Conservation (phyloP, 2,797 vertebrate genomes). For the Babyrousa celebensis region DNA sequence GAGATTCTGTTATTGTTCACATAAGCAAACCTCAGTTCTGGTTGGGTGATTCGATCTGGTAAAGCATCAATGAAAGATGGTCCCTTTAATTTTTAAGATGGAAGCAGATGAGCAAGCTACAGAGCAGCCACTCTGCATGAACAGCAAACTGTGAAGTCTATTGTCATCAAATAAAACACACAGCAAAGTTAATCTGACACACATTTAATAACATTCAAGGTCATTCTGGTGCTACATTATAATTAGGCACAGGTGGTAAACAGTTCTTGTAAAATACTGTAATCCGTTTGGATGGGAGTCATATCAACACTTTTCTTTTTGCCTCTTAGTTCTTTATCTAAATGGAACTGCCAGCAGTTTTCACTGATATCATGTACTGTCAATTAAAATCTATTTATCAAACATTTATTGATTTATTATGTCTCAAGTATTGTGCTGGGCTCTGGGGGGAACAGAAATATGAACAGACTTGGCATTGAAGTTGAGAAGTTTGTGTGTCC, state of each 20-base stretch:
- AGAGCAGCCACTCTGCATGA: constrained; percentile 5
- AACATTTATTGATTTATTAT: constrained; percentile 36
- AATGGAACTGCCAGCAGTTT: constrained; percentile 52
- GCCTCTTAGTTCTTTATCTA: constrained; percentile 55
- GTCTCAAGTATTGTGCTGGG: not conserved
- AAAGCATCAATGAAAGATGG: not conserved
- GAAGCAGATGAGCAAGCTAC: constrained; percentile 48
- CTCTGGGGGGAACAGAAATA: not conserved
- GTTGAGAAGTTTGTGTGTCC: not conserved
- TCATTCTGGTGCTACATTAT: not conserved
- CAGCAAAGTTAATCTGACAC: constrained; percentile 39
- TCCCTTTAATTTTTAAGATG: constrained; percentile 37
- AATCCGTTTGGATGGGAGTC: constrained; percentile 16
- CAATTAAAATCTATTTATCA: constrained; percentile 58
- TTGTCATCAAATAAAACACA: constrained; percentile 76
- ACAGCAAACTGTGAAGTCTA: not conserved
- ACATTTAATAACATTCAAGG: constrained; percentile 3
- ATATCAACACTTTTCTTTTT: constrained; percentile 36
- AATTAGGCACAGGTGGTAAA: constrained; percentile 45
- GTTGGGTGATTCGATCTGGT: not conserved
- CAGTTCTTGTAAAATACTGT: constrained; percentile 50
- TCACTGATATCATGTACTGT: not conserved
- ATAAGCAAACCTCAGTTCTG: not conserved
- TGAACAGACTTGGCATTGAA: not conserved
- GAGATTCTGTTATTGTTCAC: not conserved